phyloP scores from a whole-genome alignment of 2,888 invertebrate species.

The Ferrisia virgata region DNA sequence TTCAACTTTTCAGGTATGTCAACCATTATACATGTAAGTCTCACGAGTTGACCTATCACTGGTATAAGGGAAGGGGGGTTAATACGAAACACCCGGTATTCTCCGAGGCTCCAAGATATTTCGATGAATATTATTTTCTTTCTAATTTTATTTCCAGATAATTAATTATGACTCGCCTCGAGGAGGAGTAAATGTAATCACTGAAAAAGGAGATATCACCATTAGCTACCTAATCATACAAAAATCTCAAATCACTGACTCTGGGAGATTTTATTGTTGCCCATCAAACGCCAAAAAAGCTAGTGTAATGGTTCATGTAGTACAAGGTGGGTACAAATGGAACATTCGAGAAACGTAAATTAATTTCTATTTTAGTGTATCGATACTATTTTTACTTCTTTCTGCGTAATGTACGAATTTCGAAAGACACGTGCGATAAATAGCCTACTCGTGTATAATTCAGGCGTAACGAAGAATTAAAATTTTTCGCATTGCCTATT shows the following conservation, averaged over 20 bases:
- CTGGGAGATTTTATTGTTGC: slow-evolving; percentile 87
- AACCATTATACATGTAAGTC: too few species aligned
- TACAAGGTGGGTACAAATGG: slow-evolving; percentile 68
- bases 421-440: background rate
- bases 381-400: too few species aligned
- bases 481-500: background rate
- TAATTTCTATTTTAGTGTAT: too few species aligned
- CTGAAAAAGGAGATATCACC: slow-evolving; percentile 85
- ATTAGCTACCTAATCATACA: slow-evolving; percentile 86
- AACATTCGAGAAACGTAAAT: too few species aligned
- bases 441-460: background rate
- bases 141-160: slow-evolving; percentile 64
- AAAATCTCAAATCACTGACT: slow-evolving; percentile 79
- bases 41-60: too few species aligned
- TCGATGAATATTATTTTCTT: too few species aligned
- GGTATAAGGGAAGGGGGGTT: too few species aligned
- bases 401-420: background rate
- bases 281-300: slow-evolving; percentile 89
- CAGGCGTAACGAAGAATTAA: background rate
- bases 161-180: slow-evolving; percentile 86
- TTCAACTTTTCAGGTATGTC: too few species aligned
- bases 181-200: slow-evolving; percentile 84
- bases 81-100: background rate
- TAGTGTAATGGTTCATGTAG: slow-evolving; percentile 83
- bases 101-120: too few species aligned